Percentiles rank a stretch among this genome's conserved stretches.
Conservation (phyloP, 2,888 invertebrate species). For the Pristionchus maxplancki region DNA sequence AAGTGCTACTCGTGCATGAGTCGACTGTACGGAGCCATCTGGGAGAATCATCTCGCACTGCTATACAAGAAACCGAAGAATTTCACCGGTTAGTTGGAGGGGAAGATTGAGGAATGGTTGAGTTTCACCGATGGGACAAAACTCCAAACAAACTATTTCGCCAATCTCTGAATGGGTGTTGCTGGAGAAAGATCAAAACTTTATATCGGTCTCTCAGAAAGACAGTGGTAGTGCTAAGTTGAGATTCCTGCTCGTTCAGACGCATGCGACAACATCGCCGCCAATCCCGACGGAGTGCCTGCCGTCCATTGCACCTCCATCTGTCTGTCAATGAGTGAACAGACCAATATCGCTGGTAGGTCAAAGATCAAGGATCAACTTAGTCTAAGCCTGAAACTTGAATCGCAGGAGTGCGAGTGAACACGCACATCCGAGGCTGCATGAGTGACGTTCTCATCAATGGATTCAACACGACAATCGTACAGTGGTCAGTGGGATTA, state of each 20-base stretch:
- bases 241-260: conserved; percentile 47
- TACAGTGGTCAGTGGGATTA: conserved; percentile 58
- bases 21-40: conserved; percentile 73
- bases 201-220: too few relatives aligned
- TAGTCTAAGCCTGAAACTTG: conserved; percentile 11
- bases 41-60: conserved; percentile 65
- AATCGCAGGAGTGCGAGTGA: conserved; percentile 73
- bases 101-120: not conserved
- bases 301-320: conserved; percentile 74
- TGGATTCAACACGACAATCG: conserved; percentile 77
- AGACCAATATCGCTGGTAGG: conserved; percentile 73
- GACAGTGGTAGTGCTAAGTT: too few relatives aligned
- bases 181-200: too few relatives aligned
- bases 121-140: not conserved
- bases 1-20: conserved; percentile 77
- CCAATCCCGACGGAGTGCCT: conserved; percentile 58
- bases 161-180: too few relatives aligned
- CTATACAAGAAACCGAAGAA: conserved; percentile 74
- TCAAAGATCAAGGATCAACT: not conserved
- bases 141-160: too few relatives aligned
- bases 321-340: conserved; percentile 73
- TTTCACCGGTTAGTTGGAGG: conserved; percentile 70
- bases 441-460: conserved; percentile 72
- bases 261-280: conserved; percentile 52
- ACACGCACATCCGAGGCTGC: conserved; percentile 75